Evolutionary conservation across 1,140 invertebrate genomes (phyloP).

Genomic region (Eulimnadia texana): DNA sequence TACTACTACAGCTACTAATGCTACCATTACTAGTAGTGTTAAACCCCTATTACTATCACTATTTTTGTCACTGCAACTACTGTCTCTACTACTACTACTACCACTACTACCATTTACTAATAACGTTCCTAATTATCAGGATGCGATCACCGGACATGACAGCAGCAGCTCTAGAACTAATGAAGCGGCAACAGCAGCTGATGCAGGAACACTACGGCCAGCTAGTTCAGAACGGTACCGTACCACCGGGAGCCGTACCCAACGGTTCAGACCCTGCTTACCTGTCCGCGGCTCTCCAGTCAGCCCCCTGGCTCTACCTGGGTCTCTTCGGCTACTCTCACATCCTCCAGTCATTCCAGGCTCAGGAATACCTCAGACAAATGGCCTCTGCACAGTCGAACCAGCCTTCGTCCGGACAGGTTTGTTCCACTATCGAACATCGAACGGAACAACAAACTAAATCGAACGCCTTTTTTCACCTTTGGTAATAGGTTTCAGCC

Average conservation of each 20-base stretch:
- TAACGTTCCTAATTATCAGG: too few species aligned
- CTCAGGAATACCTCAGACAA: constrained; percentile 24
- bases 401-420: constrained; percentile 16
- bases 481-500: constrained; percentile 1
- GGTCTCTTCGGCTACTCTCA: constrained; percentile 23
- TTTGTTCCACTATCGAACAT: too few species aligned
- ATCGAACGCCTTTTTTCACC: too few species aligned
- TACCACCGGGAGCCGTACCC: background rate
- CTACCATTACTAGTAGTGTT: too few species aligned
- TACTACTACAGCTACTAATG: too few species aligned
- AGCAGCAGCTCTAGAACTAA: constrained; percentile 2
- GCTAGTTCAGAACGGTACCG: background rate
- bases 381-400: constrained; percentile 20
- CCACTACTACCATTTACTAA: too few species aligned
- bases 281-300: constrained; percentile 6
- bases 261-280: background rate
- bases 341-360: constrained; percentile 25
- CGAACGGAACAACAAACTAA: too few species aligned
- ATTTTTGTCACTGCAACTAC: too few species aligned
- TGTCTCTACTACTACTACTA: too few species aligned
- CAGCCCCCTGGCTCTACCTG: constrained; percentile 24
- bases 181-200: constrained; percentile 7
- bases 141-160: background rate
- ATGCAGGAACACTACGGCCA: constrained; percentile 5
- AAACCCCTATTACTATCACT: too few species aligned